Evolutionary conservation across 2,797 vertebrate species (phyloP).

Genomic region (Selene dorsalis): DNA sequence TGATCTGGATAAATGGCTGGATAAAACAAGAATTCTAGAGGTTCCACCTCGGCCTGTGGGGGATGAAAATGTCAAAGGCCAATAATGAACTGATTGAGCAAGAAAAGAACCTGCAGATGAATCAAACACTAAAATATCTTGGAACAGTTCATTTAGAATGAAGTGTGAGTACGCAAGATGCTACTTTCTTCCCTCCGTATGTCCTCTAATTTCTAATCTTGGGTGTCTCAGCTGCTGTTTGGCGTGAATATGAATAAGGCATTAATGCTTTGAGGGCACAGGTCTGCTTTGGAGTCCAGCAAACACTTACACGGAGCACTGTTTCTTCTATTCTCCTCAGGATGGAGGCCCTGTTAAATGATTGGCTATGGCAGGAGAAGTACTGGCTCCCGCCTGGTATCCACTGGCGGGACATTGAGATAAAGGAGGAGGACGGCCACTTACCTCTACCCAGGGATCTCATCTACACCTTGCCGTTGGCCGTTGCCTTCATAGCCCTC

Average conservation of each 20-base stretch:
- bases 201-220: neutral
- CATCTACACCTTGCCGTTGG: conserved; percentile 84
- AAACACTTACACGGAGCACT: conserved; percentile 1
- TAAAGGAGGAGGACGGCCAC: conserved; percentile 61
- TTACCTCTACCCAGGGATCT: conserved; percentile 88
- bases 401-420: conserved; percentile 86
- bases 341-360: conserved; percentile 85
- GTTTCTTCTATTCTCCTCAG: conserved; percentile 63
- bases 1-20: neutral
- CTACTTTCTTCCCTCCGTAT: neutral
- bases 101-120: neutral
- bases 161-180: neutral
- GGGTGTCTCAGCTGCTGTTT: conserved; percentile 22
- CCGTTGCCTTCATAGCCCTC: conserved; percentile 83
- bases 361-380: conserved; percentile 88
- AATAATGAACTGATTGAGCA: neutral
- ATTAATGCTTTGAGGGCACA: conserved; percentile 46
- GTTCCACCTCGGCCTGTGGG: neutral
- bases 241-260: conserved; percentile 42
- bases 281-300: neutral
- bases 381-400: conserved; percentile 90
- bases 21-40: neutral
- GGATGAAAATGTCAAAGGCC: neutral
- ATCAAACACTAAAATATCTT: neutral
- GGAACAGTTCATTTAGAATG: neutral